Conservation (phyloP, 1,140 invertebrate species). For the Papilio polyxenes region DNA sequence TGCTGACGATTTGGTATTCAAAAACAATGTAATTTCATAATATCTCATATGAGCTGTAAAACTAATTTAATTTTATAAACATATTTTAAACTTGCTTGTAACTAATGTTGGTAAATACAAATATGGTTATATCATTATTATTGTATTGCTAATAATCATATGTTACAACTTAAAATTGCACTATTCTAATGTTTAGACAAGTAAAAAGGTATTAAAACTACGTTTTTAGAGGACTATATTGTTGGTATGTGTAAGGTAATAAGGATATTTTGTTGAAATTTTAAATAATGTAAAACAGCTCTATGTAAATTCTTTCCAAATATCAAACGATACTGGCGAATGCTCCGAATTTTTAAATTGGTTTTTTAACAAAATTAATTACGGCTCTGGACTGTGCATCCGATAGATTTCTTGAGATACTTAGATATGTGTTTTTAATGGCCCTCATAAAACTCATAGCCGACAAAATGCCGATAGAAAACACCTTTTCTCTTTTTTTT, state of each 20-base stretch:
- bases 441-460: slow-evolving; percentile 55
- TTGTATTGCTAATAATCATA: too few species aligned
- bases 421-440: slow-evolving; percentile 68
- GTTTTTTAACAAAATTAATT: slow-evolving; percentile 69
- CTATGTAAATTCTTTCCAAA: slow-evolving; percentile 43
- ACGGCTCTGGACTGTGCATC: slow-evolving; percentile 56
- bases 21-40: slow-evolving; percentile 50
- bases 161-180: too few species aligned
- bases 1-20: slow-evolving; percentile 51
- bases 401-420: slow-evolving; percentile 66
- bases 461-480: slow-evolving; percentile 62
- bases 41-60: slow-evolving; percentile 17
- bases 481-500: slow-evolving; percentile 63
- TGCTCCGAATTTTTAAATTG: slow-evolving; percentile 61
- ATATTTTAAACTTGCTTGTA: too few species aligned
- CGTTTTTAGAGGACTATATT: background rate
- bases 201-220: too few species aligned
- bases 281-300: slow-evolving; percentile 43
- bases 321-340: slow-evolving; percentile 53
- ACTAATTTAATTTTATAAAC: background rate
- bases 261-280: slow-evolving; percentile 42
- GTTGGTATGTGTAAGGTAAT: background rate
- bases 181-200: too few species aligned
- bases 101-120: too few species aligned
- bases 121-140: too few species aligned